Conservation (phyloP, 2,888 invertebrate species). For the Odontomyia ornata region DNA sequence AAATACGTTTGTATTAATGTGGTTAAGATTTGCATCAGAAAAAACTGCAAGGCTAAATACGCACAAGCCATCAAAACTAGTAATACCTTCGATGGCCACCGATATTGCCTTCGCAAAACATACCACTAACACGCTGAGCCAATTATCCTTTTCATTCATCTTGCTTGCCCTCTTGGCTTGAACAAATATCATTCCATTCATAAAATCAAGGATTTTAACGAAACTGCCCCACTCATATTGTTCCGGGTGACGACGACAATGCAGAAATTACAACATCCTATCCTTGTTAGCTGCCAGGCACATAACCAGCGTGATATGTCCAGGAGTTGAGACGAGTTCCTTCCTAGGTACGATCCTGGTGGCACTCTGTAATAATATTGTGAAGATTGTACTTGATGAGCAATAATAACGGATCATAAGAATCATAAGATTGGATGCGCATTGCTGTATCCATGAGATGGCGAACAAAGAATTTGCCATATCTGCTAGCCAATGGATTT, state of each 20-base stretch:
- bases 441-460: not conserved
- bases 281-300: slow-evolving; percentile 3
- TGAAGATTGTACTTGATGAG: slow-evolving; percentile 27
- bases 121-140: not conserved
- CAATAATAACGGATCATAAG: slow-evolving; percentile 15
- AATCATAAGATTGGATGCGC: not conserved
- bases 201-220: not conserved
- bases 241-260: not conserved
- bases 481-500: not conserved
- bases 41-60: too few species aligned
- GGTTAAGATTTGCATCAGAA: too few species aligned
- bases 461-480: not conserved
- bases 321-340: not conserved
- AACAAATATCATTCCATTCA: not conserved
- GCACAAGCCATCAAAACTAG: not conserved
- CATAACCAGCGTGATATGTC: not conserved
- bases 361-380: not conserved
- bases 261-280: not conserved
- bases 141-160: slow-evolving; percentile 23
- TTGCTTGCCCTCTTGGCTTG: not conserved
- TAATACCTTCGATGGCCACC: not conserved
- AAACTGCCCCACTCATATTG: not conserved
- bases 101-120: not conserved
- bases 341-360: not conserved
- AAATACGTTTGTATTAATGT: too few species aligned